Evolutionary conservation across 1,140 invertebrate species (phyloP).

Genomic region (Rhopalosiphum padi): DNA sequence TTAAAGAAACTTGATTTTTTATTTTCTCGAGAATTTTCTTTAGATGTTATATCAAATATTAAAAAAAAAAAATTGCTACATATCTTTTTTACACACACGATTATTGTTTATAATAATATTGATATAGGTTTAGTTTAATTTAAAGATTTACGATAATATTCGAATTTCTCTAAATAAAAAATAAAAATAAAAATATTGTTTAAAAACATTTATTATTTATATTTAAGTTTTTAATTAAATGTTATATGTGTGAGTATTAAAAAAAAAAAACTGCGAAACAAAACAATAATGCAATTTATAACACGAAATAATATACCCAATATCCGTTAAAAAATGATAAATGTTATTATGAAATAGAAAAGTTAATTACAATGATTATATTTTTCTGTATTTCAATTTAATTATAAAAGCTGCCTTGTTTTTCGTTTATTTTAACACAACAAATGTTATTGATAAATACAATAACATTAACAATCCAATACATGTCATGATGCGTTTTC

Average conservation of each 20-base stretch:
- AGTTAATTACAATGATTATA: background rate
- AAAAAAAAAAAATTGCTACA: background rate
- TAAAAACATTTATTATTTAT: background rate
- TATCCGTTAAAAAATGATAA: background rate
- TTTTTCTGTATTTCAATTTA: background rate
- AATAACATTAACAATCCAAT: constrained; percentile 20
- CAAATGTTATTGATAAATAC: background rate
- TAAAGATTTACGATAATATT: too few species aligned
- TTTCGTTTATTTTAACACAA: background rate
- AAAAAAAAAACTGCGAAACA: background rate
- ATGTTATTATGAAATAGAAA: background rate
- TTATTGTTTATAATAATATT: background rate
- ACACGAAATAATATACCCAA: background rate
- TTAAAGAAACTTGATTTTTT: background rate
- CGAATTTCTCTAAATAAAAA: too few species aligned
- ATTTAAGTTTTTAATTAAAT: background rate
- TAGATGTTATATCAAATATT: background rate
- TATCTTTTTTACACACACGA: background rate
- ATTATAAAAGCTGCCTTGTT: background rate
- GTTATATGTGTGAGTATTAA: background rate
- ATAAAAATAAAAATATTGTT: too few species aligned
- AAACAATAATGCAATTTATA: background rate
- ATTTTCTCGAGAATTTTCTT: background rate
- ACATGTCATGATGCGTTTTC: background rate
- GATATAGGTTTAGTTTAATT: too few species aligned